Evolutionary conservation across 2,888 invertebrate genomes (phyloP), one percentile per base, ranked within the genome.

Genomic region (Oscheius onirici): DNA sequence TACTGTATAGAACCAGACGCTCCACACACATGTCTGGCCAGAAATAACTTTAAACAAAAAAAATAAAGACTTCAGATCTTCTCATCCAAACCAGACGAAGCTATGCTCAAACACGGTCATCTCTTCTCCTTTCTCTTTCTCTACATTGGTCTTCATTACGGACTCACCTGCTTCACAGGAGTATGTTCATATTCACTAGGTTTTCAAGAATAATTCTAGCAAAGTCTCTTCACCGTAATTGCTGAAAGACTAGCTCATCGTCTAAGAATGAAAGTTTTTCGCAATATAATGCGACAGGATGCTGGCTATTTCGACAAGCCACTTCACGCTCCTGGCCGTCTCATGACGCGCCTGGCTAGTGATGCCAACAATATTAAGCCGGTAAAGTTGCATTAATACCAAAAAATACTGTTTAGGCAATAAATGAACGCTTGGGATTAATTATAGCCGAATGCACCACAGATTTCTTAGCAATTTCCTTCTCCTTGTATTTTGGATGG

Each of bases 251-350:
- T 88, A 44, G 88, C 88, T 0, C 84, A 81, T 69, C 77, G 88
- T 22, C 77, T 88, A 8, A 84, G 90, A 26, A 73, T 88, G 13
- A 75, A 84, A 63, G 87, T 88, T 1, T 89, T 89, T 73, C 71
- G 77, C 15, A 88, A 88, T 34, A 51, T 75, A 44, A 41, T 89
- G 46, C 77, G 87, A 5, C 88, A 89, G 78, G 86, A 89, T 46
- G 84, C 88, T 13, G 87, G 84, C n/a, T 90, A 89, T 87, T 89
- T 89, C 73, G 89, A 90, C 80, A 76, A 87, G 34, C 85, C 88
- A 17, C 78, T 80, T 10, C 88, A 88, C 75, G 84, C 88, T 2
- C 78, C 88, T 40, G 88, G 88, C 3, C 89, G 87, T 73, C 69
- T 89, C 22, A 84, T 87, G 24, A 88, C 88, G 0, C 79, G 88